phyloP scores from a whole-genome alignment of 2,797 vertebrate species.

The Columba guinea region DNA sequence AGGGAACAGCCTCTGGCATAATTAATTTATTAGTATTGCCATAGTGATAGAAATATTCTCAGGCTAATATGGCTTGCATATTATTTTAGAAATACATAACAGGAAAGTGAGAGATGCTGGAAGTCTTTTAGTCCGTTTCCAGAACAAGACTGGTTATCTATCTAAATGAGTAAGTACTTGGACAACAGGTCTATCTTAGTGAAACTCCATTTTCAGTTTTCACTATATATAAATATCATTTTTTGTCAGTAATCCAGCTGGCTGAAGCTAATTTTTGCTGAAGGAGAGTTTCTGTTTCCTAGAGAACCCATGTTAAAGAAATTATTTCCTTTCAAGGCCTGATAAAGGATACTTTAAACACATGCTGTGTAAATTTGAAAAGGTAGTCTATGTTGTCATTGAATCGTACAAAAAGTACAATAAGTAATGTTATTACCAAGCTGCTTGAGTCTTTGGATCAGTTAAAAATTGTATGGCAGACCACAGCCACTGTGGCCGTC shows the following conservation, averaged over 20 bases:
- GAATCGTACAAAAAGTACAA: background rate
- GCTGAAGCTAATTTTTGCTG: background rate
- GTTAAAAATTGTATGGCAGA: background rate
- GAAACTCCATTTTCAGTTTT: conserved; percentile 1
- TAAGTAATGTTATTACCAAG: background rate
- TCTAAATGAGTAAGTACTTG: background rate
- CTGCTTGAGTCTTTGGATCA: background rate
- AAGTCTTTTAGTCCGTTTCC: background rate
- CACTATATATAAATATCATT: background rate
- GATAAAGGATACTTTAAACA: background rate
- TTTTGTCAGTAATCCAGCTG: background rate
- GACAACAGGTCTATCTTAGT: background rate
- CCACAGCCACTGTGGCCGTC: background rate
- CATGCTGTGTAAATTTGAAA: background rate
- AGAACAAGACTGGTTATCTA: background rate
- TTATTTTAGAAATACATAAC: conserved; percentile 11
- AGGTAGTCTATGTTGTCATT: background rate
- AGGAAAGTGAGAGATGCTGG: background rate
- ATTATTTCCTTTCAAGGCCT: background rate
- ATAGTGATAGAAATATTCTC: conserved; percentile 24
- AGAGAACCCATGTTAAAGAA: background rate
- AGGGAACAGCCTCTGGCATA: conserved; percentile 2
- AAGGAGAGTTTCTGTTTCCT: conserved; percentile 2
- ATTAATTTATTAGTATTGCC: conserved; percentile 38
- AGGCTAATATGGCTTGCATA: background rate